phyloP scores from a whole-genome alignment of 2,888 invertebrate species.

The Dynastes tityus region DNA sequence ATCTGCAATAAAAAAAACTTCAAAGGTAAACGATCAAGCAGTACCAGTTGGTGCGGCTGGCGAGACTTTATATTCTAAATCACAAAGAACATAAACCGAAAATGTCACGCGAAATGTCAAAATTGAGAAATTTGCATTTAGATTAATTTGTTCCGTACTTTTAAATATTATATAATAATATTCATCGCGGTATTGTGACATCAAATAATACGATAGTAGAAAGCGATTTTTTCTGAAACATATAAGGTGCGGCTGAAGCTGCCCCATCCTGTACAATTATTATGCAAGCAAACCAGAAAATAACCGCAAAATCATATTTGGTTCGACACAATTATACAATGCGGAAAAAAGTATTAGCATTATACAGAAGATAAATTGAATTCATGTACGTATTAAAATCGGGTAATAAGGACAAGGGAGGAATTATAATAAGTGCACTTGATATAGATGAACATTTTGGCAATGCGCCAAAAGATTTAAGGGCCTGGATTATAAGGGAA shows the following conservation, averaged over 20 bases:
- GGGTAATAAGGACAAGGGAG: background rate
- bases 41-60: background rate
- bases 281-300: too few species aligned
- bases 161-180: background rate
- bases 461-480: background rate
- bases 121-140: slow-evolving; percentile 2
- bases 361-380: too few species aligned
- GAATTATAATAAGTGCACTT: slow-evolving; percentile 13
- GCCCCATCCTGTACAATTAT: too few species aligned
- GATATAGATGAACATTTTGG: slow-evolving; percentile 7
- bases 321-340: too few species aligned
- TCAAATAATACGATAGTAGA: too few species aligned
- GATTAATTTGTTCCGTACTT: background rate
- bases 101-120: slow-evolving; percentile 19
- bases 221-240: too few species aligned
- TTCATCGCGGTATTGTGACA: too few species aligned
- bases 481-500: background rate
- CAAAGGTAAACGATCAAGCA: slow-evolving; percentile 4
- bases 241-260: too few species aligned
- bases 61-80: background rate
- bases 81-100: background rate
- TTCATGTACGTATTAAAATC: background rate
- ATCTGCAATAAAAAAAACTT: background rate
- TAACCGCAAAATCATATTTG: too few species aligned
- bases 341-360: too few species aligned